Base-by-base conservation (phyloP, 2,888 invertebrate genomes). In the Baronia brevicornis region DNA sequence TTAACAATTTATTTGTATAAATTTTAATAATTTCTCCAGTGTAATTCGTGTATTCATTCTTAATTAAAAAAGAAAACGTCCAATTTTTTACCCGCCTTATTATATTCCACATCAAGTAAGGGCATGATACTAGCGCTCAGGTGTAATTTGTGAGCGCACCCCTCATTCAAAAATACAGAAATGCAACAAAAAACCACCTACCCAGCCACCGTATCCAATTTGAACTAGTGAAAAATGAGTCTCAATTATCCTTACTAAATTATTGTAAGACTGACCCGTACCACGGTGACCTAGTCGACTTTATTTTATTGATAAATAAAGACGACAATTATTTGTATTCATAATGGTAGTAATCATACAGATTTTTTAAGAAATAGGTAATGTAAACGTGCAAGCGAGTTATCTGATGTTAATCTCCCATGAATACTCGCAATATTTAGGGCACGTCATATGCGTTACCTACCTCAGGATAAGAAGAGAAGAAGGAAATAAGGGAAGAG, bases 221-320 rank as follows among this genome's bases (percentile, higher is more conserved):
- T 62, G 65, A 60, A 62, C 63, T 64, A 65, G 74, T 75, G 73
- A 74, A 75, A 75, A 75, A 75, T 75, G 73, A 65, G 72, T 70
- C 67, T 59, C 59, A 68, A 73, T 75, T 77, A 74, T 65, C 60
- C 63, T 60, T 60, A 61, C 57, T 54, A 63, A 61, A 65, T 64
- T 71, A 71, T 71, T 67, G 56, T 65, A 45, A 50, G 43, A 49
- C 37, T 29, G 33, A 31, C 38, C 50, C 50, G 38, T 51, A 59
- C 46, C 29, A 43, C 30, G 7, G 26, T 36, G 39, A 24, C 35
- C 28, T 31, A 33, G 31, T 33, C 33, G 5, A 28, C 27, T 4
- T n/a, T 28, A n/a, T 9, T 9, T 21, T 21, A 5, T 21, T 8
- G 4, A 9, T 8, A 3, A n/a, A 3, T 1, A 5, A 3, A 7